These are phyloP conservation scores for Philereme vetulata DNA, from an alignment of 2,888 invertebrate species.

Conservation along the genomic window DNA sequence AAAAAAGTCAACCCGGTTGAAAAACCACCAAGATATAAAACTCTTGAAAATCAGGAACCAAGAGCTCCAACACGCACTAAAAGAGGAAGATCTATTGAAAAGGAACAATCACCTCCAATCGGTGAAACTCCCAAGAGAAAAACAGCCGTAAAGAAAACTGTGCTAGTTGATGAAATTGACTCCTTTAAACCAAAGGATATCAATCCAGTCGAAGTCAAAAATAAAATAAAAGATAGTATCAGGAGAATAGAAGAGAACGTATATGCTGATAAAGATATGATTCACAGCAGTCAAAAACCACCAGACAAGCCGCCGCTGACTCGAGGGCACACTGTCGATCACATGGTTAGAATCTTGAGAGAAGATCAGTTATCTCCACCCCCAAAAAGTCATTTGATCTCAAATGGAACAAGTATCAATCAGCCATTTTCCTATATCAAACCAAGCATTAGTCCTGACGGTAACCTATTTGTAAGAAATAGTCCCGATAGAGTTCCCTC, in stretches of 20 bases:
- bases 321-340: constrained; percentile 89
- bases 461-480: constrained; percentile 69
- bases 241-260: constrained; percentile 78
- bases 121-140: constrained; percentile 73
- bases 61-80: constrained; percentile 69
- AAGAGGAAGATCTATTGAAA: constrained; percentile 67
- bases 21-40: constrained; percentile 74
- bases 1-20: constrained; percentile 78
- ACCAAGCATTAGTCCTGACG: constrained; percentile 82
- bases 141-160: constrained; percentile 66
- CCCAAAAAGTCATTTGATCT: constrained; percentile 85
- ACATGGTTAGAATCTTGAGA: constrained; percentile 89
- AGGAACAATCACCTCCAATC: constrained; percentile 65
- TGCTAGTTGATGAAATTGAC: constrained; percentile 72
- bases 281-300: constrained; percentile 89
- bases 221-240: constrained; percentile 79
- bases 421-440: constrained; percentile 92
- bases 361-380: constrained; percentile 88
- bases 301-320: constrained; percentile 87
- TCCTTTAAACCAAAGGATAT: constrained; percentile 57
- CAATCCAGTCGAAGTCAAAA: constrained; percentile 65
- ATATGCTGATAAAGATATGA: constrained; percentile 84
- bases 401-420: constrained; percentile 87
- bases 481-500: constrained; percentile 78
- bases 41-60: constrained; percentile 69